Base-by-base conservation (phyloP, 2,113 vertebrate species). In the Heptranchias perlo region DNA sequence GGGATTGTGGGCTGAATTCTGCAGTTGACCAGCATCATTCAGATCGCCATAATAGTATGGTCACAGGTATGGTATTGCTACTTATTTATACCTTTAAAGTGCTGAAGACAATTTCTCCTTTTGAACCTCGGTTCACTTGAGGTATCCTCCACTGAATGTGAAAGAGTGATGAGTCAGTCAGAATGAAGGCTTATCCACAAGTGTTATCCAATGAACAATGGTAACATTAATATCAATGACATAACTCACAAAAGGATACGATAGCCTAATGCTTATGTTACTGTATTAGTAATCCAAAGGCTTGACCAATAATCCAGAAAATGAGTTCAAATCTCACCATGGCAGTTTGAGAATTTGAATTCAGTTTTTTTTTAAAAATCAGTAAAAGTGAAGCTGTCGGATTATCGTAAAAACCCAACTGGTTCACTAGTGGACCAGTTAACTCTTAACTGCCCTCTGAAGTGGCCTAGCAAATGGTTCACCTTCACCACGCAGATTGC, bases 61-160 rank as follows among this genome's bases (percentile, higher is more conserved):
- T 54, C 84, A 87, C 49, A 87, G 47, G 47, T 87, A 31, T 52
- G 49, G 23, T 52, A 49, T 87, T 52, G 52, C 49, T 78, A 39
- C 76, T 44, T 82, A 82, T 44, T 82, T 82, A 82, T 82, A 3
- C 76, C 39, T 89, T 89, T 89, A 89, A 54, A 89, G 49, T 89
- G 86, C 86, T 35, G 49, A 54, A 87, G 86, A 31, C 49, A 89
- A 54, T 28, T 89, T 89, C 49, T 73, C 69, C 31, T 35, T 73
- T 54, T 35, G 10, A 31, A 54, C 47, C 28, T 58, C 31, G 58
- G 13, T 58, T 89, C 49, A 54, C 10, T 58, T 23, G 28, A 89
- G 28, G 4, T 58, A 31, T 89, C 86, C 86, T 89, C 86, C 86
- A 89, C 86, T 54, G 86, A 89, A 31, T 89, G 52, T 58, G 25